Evolutionary conservation across 2,888 invertebrate species (phyloP).

Genomic region (Thyatira batis): DNA sequence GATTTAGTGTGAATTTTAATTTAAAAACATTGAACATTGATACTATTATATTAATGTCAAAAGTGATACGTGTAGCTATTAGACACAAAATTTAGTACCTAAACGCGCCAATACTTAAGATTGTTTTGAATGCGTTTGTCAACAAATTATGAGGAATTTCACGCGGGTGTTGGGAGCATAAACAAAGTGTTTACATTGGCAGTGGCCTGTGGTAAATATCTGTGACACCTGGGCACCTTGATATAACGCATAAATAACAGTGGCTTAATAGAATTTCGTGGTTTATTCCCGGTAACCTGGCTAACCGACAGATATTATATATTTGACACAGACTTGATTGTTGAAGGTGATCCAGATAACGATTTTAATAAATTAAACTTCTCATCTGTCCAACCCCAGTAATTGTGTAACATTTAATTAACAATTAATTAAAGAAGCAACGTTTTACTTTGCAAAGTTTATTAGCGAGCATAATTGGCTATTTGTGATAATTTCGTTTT

Average conservation of each 20-base stretch:
- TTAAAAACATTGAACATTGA: no score
- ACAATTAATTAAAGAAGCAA: no score
- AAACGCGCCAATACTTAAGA: not conserved
- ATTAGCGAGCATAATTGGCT: no score
- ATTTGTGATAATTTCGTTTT: no score
- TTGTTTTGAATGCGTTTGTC: constrained; percentile 22
- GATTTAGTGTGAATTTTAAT: no score
- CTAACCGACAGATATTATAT: constrained; percentile 14
- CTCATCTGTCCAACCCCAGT: not conserved
- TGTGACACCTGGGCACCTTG: constrained; percentile 45
- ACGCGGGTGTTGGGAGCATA: constrained; percentile 14
- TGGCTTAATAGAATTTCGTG: constrained; percentile 19
- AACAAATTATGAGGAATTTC: constrained; percentile 33
- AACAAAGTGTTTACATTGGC: constrained; percentile 41
- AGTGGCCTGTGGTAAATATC: constrained; percentile 32
- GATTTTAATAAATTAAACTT: not conserved
- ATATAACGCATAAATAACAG: constrained; percentile 34
- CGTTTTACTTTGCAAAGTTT: no score
- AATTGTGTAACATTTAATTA: no score
- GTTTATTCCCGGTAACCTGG: constrained; percentile 25
- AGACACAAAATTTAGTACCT: no score
- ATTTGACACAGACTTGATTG: not conserved
- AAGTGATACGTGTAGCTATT: no score
- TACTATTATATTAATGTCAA: no score
- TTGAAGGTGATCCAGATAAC: not conserved